phyloP scores from a whole-genome alignment of 2,888 invertebrate species.

The Ceraclea dissimilis region DNA sequence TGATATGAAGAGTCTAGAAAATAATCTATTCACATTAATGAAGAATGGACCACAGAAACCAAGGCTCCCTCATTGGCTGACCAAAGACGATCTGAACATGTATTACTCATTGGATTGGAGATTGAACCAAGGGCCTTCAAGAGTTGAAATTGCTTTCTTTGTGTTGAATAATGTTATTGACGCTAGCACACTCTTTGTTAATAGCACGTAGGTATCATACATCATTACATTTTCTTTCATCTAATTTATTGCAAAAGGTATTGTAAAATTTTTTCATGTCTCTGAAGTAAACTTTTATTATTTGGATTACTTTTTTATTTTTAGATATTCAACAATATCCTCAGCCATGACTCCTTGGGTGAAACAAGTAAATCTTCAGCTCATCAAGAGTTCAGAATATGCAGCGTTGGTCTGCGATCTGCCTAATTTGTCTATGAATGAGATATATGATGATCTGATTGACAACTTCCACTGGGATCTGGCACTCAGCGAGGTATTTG shows the following conservation, averaged over 20 bases:
- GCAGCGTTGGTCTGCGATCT: conserved; percentile 44
- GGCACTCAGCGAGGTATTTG: conserved; percentile 43
- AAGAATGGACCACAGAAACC: conserved; percentile 21
- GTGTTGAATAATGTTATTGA: conserved; percentile 38
- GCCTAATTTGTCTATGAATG: conserved; percentile 35
- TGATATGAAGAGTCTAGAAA: conserved; percentile 17
- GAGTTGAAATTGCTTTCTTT: conserved; percentile 33
- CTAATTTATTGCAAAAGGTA: neutral
- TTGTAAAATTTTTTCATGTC: neutral
- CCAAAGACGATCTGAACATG: conserved; percentile 14
- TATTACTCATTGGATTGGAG: conserved; percentile 15
- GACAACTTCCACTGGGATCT: conserved; percentile 53
- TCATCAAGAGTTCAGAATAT: conserved; percentile 48
- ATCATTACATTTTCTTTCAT: neutral
- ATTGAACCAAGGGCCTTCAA: conserved; percentile 13
- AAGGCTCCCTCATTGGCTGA: conserved; percentile 24
- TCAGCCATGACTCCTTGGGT: conserved; percentile 44
- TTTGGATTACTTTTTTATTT: conserved; percentile 1
- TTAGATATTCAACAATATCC: conserved; percentile 44
- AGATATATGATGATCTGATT: conserved; percentile 38
- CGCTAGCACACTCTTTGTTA: conserved; percentile 40
- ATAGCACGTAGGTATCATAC: conserved; percentile 35
- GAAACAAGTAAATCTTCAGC: conserved; percentile 49
- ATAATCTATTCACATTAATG: conserved; percentile 16
- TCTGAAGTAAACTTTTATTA: neutral